Percentiles rank a stretch among this genome's conserved stretches.
Conservation (phyloP, 30 jellyfish, hydroid and myxozoan species). For the Pelagia noctiluca region DNA sequence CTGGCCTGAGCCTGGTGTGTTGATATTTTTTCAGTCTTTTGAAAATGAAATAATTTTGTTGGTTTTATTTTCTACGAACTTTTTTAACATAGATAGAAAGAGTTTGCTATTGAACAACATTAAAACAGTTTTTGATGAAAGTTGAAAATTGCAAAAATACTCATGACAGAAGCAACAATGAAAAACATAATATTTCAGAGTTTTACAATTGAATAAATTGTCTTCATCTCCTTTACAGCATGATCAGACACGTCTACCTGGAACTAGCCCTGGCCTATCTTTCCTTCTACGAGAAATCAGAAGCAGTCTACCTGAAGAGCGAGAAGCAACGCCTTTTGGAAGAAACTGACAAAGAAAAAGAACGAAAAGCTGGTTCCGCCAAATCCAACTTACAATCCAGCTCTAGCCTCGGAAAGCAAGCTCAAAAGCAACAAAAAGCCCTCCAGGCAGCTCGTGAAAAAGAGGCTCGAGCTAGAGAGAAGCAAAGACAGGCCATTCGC, state of each 20-base stretch:
- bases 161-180: no score
- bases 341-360: slow-evolving; percentile 46
- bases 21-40: no score
- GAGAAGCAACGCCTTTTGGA: slow-evolving; percentile 62
- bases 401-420: slow-evolving; percentile 12
- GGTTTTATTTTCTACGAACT: no score
- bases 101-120: no score
- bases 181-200: neutral
- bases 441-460: slow-evolving; percentile 64
- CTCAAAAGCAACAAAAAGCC: slow-evolving; percentile 59
- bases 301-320: slow-evolving; percentile 19
- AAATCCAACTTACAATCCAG: slow-evolving; percentile 45
- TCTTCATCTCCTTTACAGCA: slow-evolving; percentile 34
- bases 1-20: no score
- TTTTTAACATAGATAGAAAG: no score
- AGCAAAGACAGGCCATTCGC: slow-evolving; percentile 62
- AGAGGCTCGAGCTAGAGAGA: slow-evolving; percentile 64
- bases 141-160: no score
- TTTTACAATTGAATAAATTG: neutral
- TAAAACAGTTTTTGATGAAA: no score
- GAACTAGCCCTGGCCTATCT: slow-evolving; percentile 63
- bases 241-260: slow-evolving; percentile 71
- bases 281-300: slow-evolving; percentile 27
- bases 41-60: no score
- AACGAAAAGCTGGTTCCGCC: slow-evolving; percentile 32